Evolutionary conservation across 2,113 vertebrate species (phyloP).

Genomic region (Chaetorhynchus papuensis): DNA sequence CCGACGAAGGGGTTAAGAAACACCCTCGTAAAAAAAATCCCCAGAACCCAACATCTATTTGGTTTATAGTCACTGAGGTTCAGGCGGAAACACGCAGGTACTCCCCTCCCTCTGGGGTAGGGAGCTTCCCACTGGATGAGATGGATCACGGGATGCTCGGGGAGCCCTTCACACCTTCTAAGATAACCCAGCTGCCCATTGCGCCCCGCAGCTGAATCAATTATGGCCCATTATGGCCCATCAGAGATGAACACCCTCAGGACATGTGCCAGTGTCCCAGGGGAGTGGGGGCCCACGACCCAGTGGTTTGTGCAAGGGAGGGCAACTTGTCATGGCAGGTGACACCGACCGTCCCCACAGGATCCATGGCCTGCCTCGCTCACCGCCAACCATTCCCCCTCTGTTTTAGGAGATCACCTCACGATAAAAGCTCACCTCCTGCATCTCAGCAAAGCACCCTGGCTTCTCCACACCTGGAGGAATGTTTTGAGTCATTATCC

Average conservation of each 20-base stretch:
- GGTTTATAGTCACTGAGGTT: accelerated
- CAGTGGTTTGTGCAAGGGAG: background rate
- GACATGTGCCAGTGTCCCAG: background rate
- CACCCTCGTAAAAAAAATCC: background rate
- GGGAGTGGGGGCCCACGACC: background rate
- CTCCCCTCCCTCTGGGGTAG: accelerated
- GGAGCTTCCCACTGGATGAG: background rate
- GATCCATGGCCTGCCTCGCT: no score
- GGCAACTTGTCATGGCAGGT: accelerated
- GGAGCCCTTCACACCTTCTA: no score
- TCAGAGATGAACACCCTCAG: no score
- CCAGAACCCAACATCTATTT: background rate
- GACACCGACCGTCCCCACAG: background rate
- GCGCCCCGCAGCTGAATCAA: no score
- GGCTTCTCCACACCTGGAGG: background rate
- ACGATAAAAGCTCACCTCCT: background rate
- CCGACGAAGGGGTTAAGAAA: accelerated
- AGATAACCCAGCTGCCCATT: background rate
- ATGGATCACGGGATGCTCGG: accelerated
- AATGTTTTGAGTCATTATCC: background rate
- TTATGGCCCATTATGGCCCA: no score
- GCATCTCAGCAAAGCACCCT: background rate
- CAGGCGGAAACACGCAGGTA: accelerated
- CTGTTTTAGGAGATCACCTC: background rate
- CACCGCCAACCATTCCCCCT: background rate